A percentile compares a stretch with the other conserved stretches of the same genome.
These are phyloP conservation scores for Cephus spinipes DNA, from an alignment of 2,888 invertebrate species.

Conservation along the genomic window DNA sequence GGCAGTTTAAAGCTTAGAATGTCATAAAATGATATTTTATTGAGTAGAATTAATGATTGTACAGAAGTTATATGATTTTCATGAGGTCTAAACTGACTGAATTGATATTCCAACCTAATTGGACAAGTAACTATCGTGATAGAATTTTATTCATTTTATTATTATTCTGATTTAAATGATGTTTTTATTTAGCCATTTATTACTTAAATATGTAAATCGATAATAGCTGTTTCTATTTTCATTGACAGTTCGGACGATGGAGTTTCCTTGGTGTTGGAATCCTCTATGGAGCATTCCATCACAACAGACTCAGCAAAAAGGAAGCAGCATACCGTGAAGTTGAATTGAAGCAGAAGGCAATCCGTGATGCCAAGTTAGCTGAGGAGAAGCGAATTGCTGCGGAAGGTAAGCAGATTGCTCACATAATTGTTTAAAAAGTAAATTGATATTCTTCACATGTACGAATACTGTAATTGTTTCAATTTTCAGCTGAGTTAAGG, in stretches of 20 bases:
- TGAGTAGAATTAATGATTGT: not conserved
- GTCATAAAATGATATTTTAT: not conserved
- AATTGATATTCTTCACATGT: not conserved
- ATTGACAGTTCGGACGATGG: constrained; percentile 82
- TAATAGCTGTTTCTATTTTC: constrained; percentile 1
- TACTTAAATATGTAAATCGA: not conserved
- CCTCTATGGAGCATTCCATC: constrained; percentile 80
- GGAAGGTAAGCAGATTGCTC: constrained; percentile 67
- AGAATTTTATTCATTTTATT: not conserved
- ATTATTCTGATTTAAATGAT: not conserved
- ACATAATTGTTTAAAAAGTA: not conserved
- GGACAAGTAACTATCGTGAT: no score
- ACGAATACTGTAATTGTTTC: constrained; percentile 12
- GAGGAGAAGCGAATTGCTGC: constrained; percentile 76
- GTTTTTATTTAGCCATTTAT: not conserved
- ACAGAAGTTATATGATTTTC: not conserved
- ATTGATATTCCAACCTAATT: not conserved
- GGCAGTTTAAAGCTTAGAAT: not conserved
- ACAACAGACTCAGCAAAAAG: constrained; percentile 76
- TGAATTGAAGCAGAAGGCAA: constrained; percentile 75
- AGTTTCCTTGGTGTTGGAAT: constrained; percentile 79
- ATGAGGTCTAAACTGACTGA: not conserved
- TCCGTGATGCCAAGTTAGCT: constrained; percentile 79
- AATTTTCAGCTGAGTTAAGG: constrained; percentile 69
- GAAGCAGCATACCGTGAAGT: constrained; percentile 76